Evolutionary conservation across 2,113 vertebrate species (phyloP).

Genomic region (Morone saxatilis): DNA sequence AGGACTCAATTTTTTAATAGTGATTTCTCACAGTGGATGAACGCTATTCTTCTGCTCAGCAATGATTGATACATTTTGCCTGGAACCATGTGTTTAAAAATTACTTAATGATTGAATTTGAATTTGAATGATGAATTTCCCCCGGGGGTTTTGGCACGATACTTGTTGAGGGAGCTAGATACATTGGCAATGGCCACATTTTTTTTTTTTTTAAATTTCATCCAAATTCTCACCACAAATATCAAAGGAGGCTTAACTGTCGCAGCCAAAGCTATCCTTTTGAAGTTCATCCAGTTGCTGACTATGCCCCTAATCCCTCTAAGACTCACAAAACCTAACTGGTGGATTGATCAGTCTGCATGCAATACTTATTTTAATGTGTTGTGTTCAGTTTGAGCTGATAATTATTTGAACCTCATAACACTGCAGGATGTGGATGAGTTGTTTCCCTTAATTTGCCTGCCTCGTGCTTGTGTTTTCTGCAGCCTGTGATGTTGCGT

Average conservation of each 20-base stretch:
- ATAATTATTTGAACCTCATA: conserved; percentile 53
- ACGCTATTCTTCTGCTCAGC: conserved; percentile 8
- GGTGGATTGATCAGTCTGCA: conserved; percentile 51
- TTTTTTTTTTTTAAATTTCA: conserved; percentile 2
- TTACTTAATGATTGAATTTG: conserved; percentile 38
- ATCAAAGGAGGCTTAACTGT: conserved; percentile 53
- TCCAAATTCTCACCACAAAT: conserved; percentile 45
- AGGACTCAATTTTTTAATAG: conserved; percentile 24
- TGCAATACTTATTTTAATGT: conserved; percentile 37
- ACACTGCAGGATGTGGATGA: conserved; percentile 24
- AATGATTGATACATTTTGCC: conserved; percentile 19
- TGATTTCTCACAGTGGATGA: conserved; percentile 13
- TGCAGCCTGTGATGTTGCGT: conserved; percentile 35
- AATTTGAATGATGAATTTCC: too few species aligned
- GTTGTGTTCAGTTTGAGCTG: conserved; percentile 37
- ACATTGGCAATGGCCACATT: conserved; percentile 1
- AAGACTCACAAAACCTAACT: conserved; percentile 38
- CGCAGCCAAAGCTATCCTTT: conserved; percentile 49
- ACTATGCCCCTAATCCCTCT: conserved; percentile 47
- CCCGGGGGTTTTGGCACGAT: neutral
- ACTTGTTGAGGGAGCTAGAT: conserved; percentile 4
- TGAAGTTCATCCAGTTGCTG: conserved; percentile 67
- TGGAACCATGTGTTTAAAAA: conserved; percentile 25
- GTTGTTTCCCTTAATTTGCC: conserved; percentile 39
- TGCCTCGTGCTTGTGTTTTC: conserved; percentile 23